Evolutionary conservation across 2,797 vertebrate genomes (phyloP), one percentile per base, ranked within the genome.

Genomic region (Lutjanus argentimaculatus): DNA sequence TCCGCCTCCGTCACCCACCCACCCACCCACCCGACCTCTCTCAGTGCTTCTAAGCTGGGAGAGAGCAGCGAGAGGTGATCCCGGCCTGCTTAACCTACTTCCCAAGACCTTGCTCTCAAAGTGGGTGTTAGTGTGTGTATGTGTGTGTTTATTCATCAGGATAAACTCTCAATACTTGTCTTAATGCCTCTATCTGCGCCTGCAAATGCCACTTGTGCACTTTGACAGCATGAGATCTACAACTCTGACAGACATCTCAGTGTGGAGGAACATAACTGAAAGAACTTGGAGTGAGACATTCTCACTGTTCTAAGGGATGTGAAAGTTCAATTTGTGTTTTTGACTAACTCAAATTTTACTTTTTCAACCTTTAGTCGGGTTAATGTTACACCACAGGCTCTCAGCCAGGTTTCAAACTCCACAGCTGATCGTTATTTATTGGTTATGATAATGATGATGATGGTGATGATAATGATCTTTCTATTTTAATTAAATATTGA

Each of bases 21-120:
- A 76, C 43, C 43, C 30, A 3, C 91, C 85, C 85, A 53, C 71
- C 79, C 66, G 0, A 15, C 66, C 66, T 65, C 79, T 79, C 70
- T 79, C 61, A 45, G 55, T 14, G 81, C 81, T 84, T 77, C 83
- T 91, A 89, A 90, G 81, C 89, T 83, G 79, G 75, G 87, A 89
- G 75, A 80, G 84, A 89, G 80, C 85, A 79, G 78, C 8, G 58
- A 86, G 89, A 90, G 90, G 89, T 89, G 89, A 85, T 89, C 89
- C 88, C 10, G 74, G 85, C 79, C 91, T 92, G 91, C 91, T 93
- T 94, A 93, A 91, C 91, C 91, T 93, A 92, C 88, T 94, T 95
- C 92, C 91, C 90, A 94, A 93, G 90, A 93, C 89, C 87, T 88
- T 82, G 70, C 72, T 81, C 78, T 86, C 80, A 67, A 79, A 79